Conservation (phyloP, 2,888 invertebrate species). For the Erannis defoliaria region DNA sequence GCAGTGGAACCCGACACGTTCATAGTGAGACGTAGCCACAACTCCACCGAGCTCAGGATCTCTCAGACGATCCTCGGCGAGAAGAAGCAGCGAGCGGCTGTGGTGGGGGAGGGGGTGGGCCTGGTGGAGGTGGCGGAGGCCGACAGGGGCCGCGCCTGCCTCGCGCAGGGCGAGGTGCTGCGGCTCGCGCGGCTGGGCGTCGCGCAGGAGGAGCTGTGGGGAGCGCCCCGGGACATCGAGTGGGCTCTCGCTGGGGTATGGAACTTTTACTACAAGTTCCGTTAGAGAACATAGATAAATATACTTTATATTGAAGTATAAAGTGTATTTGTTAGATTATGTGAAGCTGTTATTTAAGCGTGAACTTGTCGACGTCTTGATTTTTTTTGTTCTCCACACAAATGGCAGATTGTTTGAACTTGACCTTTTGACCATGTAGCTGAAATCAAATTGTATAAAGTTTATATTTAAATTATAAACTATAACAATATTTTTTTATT, state of each 20-base stretch:
- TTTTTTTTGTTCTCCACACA: no score
- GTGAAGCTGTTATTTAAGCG: no score
- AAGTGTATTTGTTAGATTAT: no score
- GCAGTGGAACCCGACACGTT: conserved; percentile 92
- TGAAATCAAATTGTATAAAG: no score
- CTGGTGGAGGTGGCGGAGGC: conserved; percentile 70
- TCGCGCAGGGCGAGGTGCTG: conserved; percentile 85
- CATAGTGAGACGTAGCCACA: conserved; percentile 82
- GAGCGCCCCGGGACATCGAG: conserved; percentile 92
- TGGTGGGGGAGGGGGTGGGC: conserved; percentile 71
- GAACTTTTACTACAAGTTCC: neutral
- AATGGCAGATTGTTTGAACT: no score
- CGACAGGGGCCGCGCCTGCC: conserved; percentile 78
- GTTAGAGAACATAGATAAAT: no score
- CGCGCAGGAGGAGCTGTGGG: conserved; percentile 89
- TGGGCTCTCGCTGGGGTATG: conserved; percentile 90
- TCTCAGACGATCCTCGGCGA: conserved; percentile 78
- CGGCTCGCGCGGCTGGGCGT: conserved; percentile 82
- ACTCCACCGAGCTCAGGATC: conserved; percentile 69
- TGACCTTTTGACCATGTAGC: no score
- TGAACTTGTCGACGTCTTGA: no score
- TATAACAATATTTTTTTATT: no score
- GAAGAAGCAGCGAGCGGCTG: conserved; percentile 82
- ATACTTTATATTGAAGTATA: no score
- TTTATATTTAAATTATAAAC: no score